A percentile compares a stretch with the other conserved stretches of the same genome.
Evolutionary conservation across 2,113 vertebrate species (phyloP).

Genomic region (Romanogobio albipinnatus): DNA sequence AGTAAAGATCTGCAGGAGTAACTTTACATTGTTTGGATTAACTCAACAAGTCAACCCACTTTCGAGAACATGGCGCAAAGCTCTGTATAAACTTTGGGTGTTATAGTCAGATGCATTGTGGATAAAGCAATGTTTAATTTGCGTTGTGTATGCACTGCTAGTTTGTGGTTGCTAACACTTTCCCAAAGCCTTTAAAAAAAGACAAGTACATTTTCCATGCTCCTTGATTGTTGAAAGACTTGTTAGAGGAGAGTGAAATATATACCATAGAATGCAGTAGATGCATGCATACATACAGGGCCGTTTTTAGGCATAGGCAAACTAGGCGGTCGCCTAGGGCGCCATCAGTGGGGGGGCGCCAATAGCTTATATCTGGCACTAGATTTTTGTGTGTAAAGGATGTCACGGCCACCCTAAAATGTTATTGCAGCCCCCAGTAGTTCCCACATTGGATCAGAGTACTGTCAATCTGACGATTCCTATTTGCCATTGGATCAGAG

Average conservation of each 20-base stretch:
- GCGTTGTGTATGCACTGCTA: constrained; percentile 45
- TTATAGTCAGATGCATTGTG: constrained; percentile 52
- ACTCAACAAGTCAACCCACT: constrained; percentile 4
- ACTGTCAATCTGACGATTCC: no score
- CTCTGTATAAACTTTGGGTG: constrained; percentile 67
- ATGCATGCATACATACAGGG: background rate
- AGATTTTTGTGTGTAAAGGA: no score
- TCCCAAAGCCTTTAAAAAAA: constrained; percentile 43
- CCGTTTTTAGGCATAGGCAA: no score
- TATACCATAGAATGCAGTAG: background rate
- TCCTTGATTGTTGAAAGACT: background rate
- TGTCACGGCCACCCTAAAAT: no score
- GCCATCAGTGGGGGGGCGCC: no score
- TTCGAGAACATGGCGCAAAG: constrained; percentile 2
- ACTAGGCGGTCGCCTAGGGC: no score
- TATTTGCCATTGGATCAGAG: no score
- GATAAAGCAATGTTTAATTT: constrained; percentile 64
- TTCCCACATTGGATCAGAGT: no score
- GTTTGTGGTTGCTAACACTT: constrained; percentile 33
- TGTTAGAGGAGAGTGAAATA: background rate
- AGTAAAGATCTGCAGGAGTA: background rate
- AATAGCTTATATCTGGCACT: no score
- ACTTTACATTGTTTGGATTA: constrained; percentile 33
- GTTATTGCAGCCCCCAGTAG: no score
- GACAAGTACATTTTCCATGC: background rate